Conservation (phyloP, 2,113 vertebrate species). For the Caranx ignobilis region DNA sequence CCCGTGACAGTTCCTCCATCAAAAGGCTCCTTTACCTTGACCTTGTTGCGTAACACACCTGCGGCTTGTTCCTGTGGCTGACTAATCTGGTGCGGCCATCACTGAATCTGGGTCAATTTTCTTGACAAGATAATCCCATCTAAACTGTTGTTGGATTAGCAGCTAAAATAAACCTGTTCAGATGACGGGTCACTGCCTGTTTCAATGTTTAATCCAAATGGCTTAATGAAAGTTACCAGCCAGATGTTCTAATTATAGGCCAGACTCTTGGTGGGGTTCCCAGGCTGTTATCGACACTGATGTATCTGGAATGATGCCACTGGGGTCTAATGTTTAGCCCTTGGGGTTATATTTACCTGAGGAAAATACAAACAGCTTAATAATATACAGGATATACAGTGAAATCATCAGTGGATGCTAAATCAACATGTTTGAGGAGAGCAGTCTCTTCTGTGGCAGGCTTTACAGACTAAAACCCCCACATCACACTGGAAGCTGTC, state of each 20-base stretch:
- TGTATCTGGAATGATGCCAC: neutral
- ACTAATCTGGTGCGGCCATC: conserved; percentile 4
- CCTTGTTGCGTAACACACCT: conserved; percentile 60
- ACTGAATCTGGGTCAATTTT: conserved; percentile 61
- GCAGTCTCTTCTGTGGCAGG: neutral
- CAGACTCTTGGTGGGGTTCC: neutral
- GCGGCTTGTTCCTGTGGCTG: conserved; percentile 34
- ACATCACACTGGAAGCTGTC: neutral
- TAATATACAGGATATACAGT: neutral
- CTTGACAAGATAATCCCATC: conserved; percentile 67
- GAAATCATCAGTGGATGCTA: neutral
- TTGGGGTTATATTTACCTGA: neutral
- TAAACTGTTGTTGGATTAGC: conserved; percentile 70
- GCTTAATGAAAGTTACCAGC: conserved; percentile 54
- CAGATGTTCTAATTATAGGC: conserved; percentile 52
- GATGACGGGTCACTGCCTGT: conserved; percentile 48
- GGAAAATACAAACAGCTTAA: no score
- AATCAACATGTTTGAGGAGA: neutral
- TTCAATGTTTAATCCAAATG: conserved; percentile 38
- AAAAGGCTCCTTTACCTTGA: conserved; percentile 24
- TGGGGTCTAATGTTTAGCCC: neutral
- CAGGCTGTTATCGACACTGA: neutral
- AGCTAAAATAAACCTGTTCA: conserved; percentile 63
- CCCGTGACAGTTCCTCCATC: conserved; percentile 5
- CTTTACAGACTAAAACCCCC: neutral